A percentile compares a stretch with the other conserved stretches of the same genome.
Evolutionary conservation across 2,888 invertebrate genomes (phyloP).

Genomic region (Parnassius smintheus): DNA sequence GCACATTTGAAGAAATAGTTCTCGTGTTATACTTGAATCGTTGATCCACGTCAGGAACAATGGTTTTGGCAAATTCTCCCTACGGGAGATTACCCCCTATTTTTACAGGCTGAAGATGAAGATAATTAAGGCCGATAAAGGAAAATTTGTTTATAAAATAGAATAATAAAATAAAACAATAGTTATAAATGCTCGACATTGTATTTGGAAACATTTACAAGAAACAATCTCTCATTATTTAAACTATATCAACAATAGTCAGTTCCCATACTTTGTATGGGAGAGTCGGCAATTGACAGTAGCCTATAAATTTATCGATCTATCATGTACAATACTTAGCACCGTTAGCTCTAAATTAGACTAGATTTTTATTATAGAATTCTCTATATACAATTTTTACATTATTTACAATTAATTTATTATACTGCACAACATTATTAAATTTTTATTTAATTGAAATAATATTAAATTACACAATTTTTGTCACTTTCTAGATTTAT

Average conservation of each 20-base stretch:
- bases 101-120: too few species aligned
- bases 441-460: not conserved
- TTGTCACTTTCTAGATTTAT: too few species aligned
- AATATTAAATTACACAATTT: too few species aligned
- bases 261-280: slow-evolving; percentile 68
- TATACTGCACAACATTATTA: not conserved
- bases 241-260: slow-evolving; percentile 57
- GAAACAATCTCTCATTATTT: slow-evolving; percentile 59
- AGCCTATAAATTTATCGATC: slow-evolving; percentile 43
- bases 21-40: too few species aligned
- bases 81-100: too few species aligned
- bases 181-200: slow-evolving; percentile 75
- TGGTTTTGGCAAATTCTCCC: too few species aligned
- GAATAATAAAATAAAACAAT: slow-evolving; percentile 50
- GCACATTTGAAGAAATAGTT: too few species aligned
- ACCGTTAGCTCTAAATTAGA: slow-evolving; percentile 79
- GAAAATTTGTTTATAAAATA: too few species aligned
- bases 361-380: slow-evolving; percentile 63
- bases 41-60: too few species aligned
- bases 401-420: slow-evolving; percentile 32
- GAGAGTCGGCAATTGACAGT: slow-evolving; percentile 60
- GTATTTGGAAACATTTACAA: slow-evolving; percentile 79
- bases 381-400: slow-evolving; percentile 61
- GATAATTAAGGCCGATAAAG: too few species aligned
- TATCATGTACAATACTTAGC: slow-evolving; percentile 73